Base-by-base conservation (phyloP, 2,888 invertebrate species). In the Ornithoptera alexandrae region DNA sequence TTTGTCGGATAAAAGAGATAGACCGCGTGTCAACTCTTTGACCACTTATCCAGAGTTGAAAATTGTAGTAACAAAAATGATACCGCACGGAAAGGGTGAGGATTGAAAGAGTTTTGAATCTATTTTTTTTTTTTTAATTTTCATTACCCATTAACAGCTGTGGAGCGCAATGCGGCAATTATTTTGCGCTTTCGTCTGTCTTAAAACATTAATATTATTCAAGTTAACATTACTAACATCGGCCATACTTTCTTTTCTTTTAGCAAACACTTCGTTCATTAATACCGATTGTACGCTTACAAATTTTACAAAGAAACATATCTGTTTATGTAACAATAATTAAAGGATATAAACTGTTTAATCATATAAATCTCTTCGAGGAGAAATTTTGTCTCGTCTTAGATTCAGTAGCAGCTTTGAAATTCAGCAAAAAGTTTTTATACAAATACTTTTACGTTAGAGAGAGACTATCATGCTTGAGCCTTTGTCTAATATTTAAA, bases 61-160 rank as follows among this genome's bases (percentile, higher is more conserved):
- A 89, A 82, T 90, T 69, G 91, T 91, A 78, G 87, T 92, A 71
- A 88, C 91, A 77, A 92, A 90, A 86, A 80, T 91, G 74, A 84
- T 92, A 80, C 86, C 88, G 70, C 86, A 84, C 73, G 84, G 83
- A 73, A 84, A 85, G 79, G 91, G 91, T 91, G 89, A 91, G 87
- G 70, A 64, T 46, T 62, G 36, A 70, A n/a, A 58, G 65, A 68
- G 61, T 53, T 58, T 42, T 65, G 17, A 50, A 50, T 24, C 18
- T 59, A 17, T 60, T 63, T 30, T 62, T 61, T 59, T n/a, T 64
- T 63, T 30, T 65, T 61, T 50, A 30, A 67, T 65, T 30, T 56
- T 70, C 56, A 67, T 62, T 24, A 39, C 59, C 18, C 53, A 42
- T 57, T 62, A 66, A 60, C 57, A 71, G 24, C 56, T 60, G 62